Base-by-base conservation (phyloP, 2,888 invertebrate genomes). In the Spisula subtruncata region DNA sequence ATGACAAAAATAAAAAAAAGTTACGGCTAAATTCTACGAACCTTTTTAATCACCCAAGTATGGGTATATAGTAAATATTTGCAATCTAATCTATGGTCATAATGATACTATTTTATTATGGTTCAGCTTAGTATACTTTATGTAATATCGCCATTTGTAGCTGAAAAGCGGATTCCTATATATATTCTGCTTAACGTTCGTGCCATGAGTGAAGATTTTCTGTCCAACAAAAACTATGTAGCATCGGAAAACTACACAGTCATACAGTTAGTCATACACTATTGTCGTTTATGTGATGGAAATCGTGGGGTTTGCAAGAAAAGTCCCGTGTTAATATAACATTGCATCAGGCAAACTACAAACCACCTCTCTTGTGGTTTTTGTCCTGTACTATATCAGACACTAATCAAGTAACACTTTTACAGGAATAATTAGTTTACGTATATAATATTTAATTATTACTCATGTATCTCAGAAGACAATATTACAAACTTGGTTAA, bases 271-370 rank as follows among this genome's bases (percentile, higher is more conserved):
- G 25, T 66, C 60, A 66, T 66, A 25, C n/a, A 66, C 2, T 66
- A 25, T 25, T 66, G 60, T 25, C 60, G 25, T 66, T 66, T 4
- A 66, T 66, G 60, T 66, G 60, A 66, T 20, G 20, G 60, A 60
- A 60, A 60, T 60, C n/a, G n/a, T 66, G 60, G 60, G n/a, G 25
- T 66, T 66, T 66, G 25, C n/a, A 25, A 8, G 60, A 66, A 66
- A 66, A 10, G 25, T n/a, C 25, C 60, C 6, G 25, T 25, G 60
- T 25, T 0, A 66, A 25, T 66, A n/a, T 66, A 66, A 25, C 60
- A 25, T 25, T 66, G 60, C 60, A 66, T 66, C 60, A 66, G 25
- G 60, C 60, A 66, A 66, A 20, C 60, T 25, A n/a, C 60, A 66
- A 66, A n/a, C 5, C 10, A 6, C 25, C n/a, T 25, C 60, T 25